phyloP scores from a whole-genome alignment of 2,797 vertebrate genomes.

The Gymnoscopelus braueri region DNA sequence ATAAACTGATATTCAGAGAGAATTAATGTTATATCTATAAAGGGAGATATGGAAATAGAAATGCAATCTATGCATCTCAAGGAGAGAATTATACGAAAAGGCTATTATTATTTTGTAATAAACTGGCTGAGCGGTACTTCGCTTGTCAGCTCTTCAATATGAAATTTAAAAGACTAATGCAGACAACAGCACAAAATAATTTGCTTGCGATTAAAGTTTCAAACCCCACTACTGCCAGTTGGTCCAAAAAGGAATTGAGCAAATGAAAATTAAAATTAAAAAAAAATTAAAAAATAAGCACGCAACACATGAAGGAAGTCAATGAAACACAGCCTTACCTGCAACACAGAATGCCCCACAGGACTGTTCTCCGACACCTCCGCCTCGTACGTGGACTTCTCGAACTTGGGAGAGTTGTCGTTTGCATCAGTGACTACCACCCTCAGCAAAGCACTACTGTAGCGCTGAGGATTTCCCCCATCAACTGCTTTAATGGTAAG shows the following conservation, averaged over 20 bases:
- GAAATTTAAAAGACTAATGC: slow-evolving; percentile 3
- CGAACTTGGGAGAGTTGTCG: slow-evolving; percentile 95
- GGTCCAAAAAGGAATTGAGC: not conserved
- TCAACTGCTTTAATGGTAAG: slow-evolving; percentile 97
- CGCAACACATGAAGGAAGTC: too few species aligned
- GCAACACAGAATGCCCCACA: slow-evolving; percentile 93
- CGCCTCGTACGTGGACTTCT: slow-evolving; percentile 91
- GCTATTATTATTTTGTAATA: slow-evolving; percentile 10
- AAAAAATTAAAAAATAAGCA: not conserved
- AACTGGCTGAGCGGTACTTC: slow-evolving; percentile 4
- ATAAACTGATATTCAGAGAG: not conserved
- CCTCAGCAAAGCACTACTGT: slow-evolving; percentile 94
- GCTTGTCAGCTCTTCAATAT: not conserved
- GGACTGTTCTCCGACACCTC: slow-evolving; percentile 96
- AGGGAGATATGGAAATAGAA: not conserved
- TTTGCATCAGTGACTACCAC: slow-evolving; percentile 96
- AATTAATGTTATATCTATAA: not conserved
- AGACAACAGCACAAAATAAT: slow-evolving; percentile 3
- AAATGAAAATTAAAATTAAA: too few species aligned
- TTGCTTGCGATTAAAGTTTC: slow-evolving; percentile 7
- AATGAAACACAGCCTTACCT: slow-evolving; percentile 80
- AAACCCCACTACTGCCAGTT: not conserved
- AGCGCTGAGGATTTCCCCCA: slow-evolving; percentile 91
- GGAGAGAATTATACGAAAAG: not conserved
- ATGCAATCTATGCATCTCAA: not conserved